A percentile compares a stretch with the other conserved stretches of the same genome.
phyloP scores from a whole-genome alignment of 2,888 invertebrate genomes.

The Stratiomys singularior region DNA sequence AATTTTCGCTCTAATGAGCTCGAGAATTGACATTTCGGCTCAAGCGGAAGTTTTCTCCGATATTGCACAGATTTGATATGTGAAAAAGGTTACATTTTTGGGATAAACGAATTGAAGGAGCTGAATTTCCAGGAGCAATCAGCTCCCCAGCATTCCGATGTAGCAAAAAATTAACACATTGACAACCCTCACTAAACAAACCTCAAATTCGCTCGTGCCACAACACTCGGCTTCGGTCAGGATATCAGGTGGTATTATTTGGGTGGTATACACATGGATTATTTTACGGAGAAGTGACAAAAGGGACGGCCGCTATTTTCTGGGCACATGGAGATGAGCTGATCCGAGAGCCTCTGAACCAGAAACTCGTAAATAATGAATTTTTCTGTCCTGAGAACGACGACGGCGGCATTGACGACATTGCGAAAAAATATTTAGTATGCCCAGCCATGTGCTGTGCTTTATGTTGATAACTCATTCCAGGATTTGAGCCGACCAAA shows the following conservation, averaged over 20 bases:
- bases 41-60: background rate
- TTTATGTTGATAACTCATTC: constrained; percentile 40
- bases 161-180: background rate
- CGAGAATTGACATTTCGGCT: too few relatives aligned
- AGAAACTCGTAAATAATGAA: constrained; percentile 63
- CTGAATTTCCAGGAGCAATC: background rate
- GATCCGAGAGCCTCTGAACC: constrained; percentile 59
- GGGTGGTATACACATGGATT: background rate
- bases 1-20: too few relatives aligned
- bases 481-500: constrained; percentile 1
- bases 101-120: background rate
- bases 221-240: background rate
- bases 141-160: background rate
- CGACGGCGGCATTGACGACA: constrained; percentile 4
- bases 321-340: constrained; percentile 54
- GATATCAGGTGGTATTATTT: background rate
- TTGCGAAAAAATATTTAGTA: constrained; percentile 39
- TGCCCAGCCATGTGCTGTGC: constrained; percentile 37
- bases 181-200: background rate
- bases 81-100: background rate
- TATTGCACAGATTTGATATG: background rate
- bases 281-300: constrained; percentile 38
- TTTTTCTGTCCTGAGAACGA: constrained; percentile 48
- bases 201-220: too few relatives aligned
- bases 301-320: constrained; percentile 35